Evolutionary conservation across 2,113 vertebrate genomes (phyloP), one percentile per base, ranked within the genome.

Genomic region (Melospiza melodia): DNA sequence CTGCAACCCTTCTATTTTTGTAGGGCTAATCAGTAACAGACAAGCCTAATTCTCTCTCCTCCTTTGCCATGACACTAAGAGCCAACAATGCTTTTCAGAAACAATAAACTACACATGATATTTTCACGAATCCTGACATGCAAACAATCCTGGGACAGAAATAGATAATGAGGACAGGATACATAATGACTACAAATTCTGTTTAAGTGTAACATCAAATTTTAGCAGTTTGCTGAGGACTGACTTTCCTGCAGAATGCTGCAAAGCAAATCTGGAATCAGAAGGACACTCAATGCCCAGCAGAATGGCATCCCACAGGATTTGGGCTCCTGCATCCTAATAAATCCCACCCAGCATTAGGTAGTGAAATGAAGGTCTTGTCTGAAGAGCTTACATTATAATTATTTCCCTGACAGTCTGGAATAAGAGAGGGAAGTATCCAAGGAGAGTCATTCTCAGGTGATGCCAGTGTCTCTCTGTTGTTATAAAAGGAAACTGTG

Each of bases 11-110:
- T 74, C 79, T 89, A 89, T 92, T 94, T 94, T 87, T 90, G 68
- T 52, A 90, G 76, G 37, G 28, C 65, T 96, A 96, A 96, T 90
- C 66, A 72, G 57, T 62, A 89, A 93, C 94, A 95, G 88, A 78
- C 73, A 86, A 78, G 68, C 51, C 80, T 78, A 49, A 61, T 75
- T 84, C 59, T 86, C 79, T 68, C 28, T 78, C 57, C 17, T 88
- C 57, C 58, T 95, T 76, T 65, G 44, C 90, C 65, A 87, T 0
- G 6, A 71, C 83, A 87, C 41, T 52, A 33, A 89, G 22, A 92
- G 57, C 68, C 90, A 93, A 58, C 0, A 0, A 78, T 58, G 73
- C n/a, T 57, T 95, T 94, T 93, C 80, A 81, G 55, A 89, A 92
- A 90, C 75, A 91, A 93, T 93, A 83, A 85, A 90, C 33, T 59